Base-by-base conservation (phyloP, 2,113 vertebrate species). In the Arvicanthis niloticus region DNA sequence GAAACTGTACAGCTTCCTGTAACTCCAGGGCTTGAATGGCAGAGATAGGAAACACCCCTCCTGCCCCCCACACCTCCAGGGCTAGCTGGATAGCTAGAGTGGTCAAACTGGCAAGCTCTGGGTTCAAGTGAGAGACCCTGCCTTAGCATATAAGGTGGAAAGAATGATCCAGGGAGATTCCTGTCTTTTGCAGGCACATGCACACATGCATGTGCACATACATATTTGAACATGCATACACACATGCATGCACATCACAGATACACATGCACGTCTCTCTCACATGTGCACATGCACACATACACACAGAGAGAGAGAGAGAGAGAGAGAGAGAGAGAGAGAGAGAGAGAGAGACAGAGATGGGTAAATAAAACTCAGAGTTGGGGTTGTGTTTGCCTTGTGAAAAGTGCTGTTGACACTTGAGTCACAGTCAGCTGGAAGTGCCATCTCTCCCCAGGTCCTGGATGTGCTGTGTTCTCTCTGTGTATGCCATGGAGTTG, bases 401-500 rank as follows among this genome's bases (percentile, higher is more conserved):
- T 72, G 58, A 13, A 26, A 70, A 21, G 8, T 3, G 6, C 53
- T 37, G 1, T 31, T 3, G 2, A 0, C 22, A 3, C 67, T n/a
- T 22, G 12, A 29, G 7, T 40, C 53, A 12, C 48, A 40, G 29
- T 67, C 37, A 6, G 31, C 65, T 88, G 80, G 62, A n/a, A 21
- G 3, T 4, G 6, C 1, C 75, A 60, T 94, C 82, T 62, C 88
- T 91, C 68, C 68, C 0, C 91, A 99, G 99, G 99, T 99, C 89
- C 98, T 99, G 88, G 99, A 99, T 16, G 99, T 99, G 94, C 97
- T 99, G 13, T 99, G 99, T 95, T 99, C 99, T 10, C 99, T 99
- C 17, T 99, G 99, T 96, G 99, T 99, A 75, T 99, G 99, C 98
- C 99, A 99, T 37, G 99, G 99, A 12, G 99, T 99, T 37, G 99